Conservation (phyloP, 2,888 invertebrate genomes). For the Camponotus fellah region DNA sequence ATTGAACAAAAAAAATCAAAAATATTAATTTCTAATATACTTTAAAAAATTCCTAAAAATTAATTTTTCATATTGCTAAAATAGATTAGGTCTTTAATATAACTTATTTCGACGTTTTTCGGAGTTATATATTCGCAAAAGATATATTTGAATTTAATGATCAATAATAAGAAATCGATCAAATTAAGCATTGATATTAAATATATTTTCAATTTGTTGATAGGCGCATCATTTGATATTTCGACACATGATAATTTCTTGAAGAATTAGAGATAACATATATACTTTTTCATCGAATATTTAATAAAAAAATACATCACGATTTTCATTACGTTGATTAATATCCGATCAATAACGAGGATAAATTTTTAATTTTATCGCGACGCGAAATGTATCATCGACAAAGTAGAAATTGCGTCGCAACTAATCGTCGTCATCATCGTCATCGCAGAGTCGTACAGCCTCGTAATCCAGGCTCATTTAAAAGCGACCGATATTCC, state of each 20-base stretch:
- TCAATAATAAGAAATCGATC: background rate
- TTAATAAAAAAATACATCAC: background rate
- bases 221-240: background rate
- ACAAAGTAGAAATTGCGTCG: slow-evolving; percentile 33
- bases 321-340: slow-evolving; percentile 11
- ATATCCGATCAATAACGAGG: background rate
- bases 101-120: background rate
- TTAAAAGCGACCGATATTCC: slow-evolving; percentile 55
- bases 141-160: background rate
- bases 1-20: too few species aligned
- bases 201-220: background rate
- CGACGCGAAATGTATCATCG: background rate
- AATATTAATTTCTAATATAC: too few species aligned
- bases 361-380: background rate
- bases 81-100: background rate
- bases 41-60: too few species aligned
- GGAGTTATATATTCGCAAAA: background rate
- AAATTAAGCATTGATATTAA: background rate
- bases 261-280: background rate
- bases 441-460: background rate
- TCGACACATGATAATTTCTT: background rate
- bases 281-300: background rate
- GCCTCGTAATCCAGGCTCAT: slow-evolving; percentile 44
- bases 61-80: too few species aligned
- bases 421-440: background rate